Base-by-base conservation (phyloP, 2,888 invertebrate species). In the Priocnemis perturbator region DNA sequence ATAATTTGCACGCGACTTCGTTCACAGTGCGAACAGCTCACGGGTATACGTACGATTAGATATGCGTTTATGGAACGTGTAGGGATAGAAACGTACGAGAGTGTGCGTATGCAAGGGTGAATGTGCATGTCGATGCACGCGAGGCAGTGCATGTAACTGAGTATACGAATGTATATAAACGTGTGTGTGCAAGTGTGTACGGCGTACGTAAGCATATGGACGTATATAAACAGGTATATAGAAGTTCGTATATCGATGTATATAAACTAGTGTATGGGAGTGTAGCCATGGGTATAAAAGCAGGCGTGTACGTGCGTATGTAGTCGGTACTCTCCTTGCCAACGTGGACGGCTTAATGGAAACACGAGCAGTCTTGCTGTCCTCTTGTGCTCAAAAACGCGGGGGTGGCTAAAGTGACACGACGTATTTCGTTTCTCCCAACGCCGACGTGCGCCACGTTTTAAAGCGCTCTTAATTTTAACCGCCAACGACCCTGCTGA, bases 1-100 rank as follows among this genome's bases (percentile, higher is more conserved):
- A 79, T 79, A 79, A 79, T 79, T 79, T 77, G 79, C 79, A 78
- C 76, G 76, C 74, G 73, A 79, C 71, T 64, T 53, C 53, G 63
- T 60, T 58, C 73, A 67, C 58, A 63, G 1, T 37, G 37, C 37
- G 4, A 11, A 11, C 37, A 11, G 37, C 37, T 26, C 5, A 26
- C 5, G 26, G 26, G 26, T 26, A 26, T 26, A 26, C 11, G 37
- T 9, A 37, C 37, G 37, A 1, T 37, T 11, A 11, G 4, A 37
- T 37, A 37, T 11, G 4, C 37, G 7, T 37, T 3, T 11, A 37
- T 37, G 11, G 4, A 26, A 26, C 26, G 26, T 26, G 5, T n/a
- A 26, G 26, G 26, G 26, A 26, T n/a, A n/a, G n/a, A 5, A 5
- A 3, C 5, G 26, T 26, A 26, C 5, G 5, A 26, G 26, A 5